Evolutionary conservation across 2,888 invertebrate genomes (phyloP).

Genomic region (Stramonita haemastoma): DNA sequence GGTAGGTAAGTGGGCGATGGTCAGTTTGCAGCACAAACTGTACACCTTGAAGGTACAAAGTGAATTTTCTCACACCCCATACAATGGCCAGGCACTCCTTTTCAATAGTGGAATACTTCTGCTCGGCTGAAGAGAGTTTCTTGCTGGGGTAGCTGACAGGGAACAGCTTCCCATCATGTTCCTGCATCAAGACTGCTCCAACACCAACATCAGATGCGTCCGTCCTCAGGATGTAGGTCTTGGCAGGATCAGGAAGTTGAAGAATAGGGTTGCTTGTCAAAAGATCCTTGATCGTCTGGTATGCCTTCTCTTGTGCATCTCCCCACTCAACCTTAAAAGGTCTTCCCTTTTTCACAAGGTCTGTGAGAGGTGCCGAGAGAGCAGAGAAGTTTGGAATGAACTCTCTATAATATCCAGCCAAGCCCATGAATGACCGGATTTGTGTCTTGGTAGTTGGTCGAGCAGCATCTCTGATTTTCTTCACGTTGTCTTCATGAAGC

Average conservation of each 20-base stretch:
- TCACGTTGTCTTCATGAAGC: not conserved
- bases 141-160: not conserved
- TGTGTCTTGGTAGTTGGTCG: not conserved
- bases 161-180: not conserved
- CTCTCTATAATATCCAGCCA: not conserved
- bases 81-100: conserved; percentile 10
- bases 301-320: not conserved
- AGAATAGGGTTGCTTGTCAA: not conserved
- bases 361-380: not conserved
- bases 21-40: not conserved
- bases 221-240: not conserved
- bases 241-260: not conserved
- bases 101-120: not conserved
- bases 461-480: not conserved
- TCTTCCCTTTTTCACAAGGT: not conserved
- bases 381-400: not conserved
- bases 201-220: not conserved
- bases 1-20: not conserved
- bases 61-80: conserved; percentile 9
- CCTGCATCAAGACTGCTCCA: not conserved
- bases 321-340: not conserved
- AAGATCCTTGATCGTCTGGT: not conserved
- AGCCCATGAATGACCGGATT: too few relatives aligned
- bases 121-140: not conserved
- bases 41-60: not conserved